Base-by-base conservation (phyloP, 2,888 invertebrate genomes). In the Erpobdella octoculata region DNA sequence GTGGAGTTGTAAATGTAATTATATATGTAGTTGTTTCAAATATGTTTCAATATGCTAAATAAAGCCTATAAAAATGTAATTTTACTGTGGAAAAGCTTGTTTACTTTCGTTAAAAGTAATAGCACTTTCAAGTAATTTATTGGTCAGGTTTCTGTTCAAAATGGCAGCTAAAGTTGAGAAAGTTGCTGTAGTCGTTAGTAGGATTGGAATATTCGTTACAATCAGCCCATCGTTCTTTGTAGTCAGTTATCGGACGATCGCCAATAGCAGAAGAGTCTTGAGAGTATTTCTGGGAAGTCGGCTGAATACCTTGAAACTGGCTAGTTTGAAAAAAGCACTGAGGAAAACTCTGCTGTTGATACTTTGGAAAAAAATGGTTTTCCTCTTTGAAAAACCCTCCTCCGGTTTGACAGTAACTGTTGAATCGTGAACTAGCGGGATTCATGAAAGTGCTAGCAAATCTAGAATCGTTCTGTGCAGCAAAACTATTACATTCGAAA, bases 241-340 rank as follows among this genome's bases (percentile, higher is more conserved):
- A n/a, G n/a, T n/a, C n/a, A n/a, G 5, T 4, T 53, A 25, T 53
- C 28, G 53, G n/a, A 53, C 21, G 8, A 12, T 2, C 53, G 53
- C 21, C n/a, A n/a, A n/a, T n/a, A n/a, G n/a, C n/a, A n/a, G n/a
- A n/a, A n/a, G n/a, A n/a, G n/a, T n/a, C n/a, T n/a, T n/a, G n/a
- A n/a, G n/a, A n/a, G n/a, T n/a, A n/a, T n/a, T n/a, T n/a, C n/a
- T n/a, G n/a, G n/a, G n/a, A n/a, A n/a, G n/a, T n/a, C n/a, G n/a
- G n/a, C n/a, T n/a, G n/a, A n/a, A 6, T 8, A n/a, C 28, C 28
- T 53, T 53, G 48, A 25, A 48, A 25, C 25, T 48, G 53, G 15
- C 28, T 53, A 25, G 53, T 28, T 53, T 53, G 53, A 53, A 53
- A 53, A 53, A 25, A 53, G 28, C 53, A 53, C 28, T 53, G 53